Evolutionary conservation across 2,113 vertebrate genomes (phyloP).

Genomic region (Malurus elegans): DNA sequence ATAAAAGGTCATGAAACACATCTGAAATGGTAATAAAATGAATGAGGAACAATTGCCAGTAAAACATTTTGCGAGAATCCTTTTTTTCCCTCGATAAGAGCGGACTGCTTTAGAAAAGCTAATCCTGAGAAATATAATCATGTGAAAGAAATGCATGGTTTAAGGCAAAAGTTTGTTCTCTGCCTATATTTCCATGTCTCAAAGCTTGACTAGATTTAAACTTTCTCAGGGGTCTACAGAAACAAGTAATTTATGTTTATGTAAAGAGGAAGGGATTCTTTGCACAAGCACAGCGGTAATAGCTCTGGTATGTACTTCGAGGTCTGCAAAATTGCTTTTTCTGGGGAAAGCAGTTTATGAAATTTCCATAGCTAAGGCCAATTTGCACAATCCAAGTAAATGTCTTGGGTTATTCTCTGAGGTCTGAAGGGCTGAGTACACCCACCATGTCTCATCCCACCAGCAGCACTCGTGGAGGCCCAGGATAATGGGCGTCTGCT

Average conservation of each 20-base stretch:
- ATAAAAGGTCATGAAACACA: neutral
- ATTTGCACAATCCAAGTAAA: constrained; percentile 19
- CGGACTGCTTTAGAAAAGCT: neutral
- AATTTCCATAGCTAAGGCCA: constrained; percentile 27
- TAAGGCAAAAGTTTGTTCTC: neutral
- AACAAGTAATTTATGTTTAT: constrained; percentile 37
- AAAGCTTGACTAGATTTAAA: constrained; percentile 4
- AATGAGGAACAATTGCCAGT: neutral
- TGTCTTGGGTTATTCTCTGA: neutral
- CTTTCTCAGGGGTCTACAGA: constrained; percentile 24
- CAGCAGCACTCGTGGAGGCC: neutral
- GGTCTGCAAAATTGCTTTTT: constrained; percentile 36
- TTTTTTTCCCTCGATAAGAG: neutral
- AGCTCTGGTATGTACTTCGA: constrained; percentile 21
- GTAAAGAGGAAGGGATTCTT: constrained; percentile 23
- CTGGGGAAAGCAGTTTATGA: constrained; percentile 17
- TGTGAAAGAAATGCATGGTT: neutral
- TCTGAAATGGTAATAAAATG: neutral
- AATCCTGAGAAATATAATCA: neutral
- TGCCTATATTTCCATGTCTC: neutral
- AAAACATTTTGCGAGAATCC: neutral
- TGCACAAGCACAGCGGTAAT: constrained; percentile 26
- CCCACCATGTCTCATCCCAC: neutral
- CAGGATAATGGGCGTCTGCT: fast-evolving
- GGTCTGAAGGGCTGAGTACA: neutral